phyloP scores from a whole-genome alignment of 2,113 vertebrate species.

The Taxidea taxus region DNA sequence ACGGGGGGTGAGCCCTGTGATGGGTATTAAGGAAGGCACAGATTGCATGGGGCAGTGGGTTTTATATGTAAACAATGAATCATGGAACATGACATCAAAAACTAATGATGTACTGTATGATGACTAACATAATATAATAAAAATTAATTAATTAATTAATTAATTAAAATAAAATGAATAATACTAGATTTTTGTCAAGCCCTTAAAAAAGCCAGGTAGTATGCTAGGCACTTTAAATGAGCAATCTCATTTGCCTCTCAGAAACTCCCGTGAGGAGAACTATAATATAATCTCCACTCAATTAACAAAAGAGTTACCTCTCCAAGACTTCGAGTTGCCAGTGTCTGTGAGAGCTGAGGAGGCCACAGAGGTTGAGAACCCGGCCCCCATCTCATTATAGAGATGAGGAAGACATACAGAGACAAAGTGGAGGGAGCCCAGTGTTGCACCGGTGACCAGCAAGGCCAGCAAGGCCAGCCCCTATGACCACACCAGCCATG shows the following conservation, averaged over 20 bases:
- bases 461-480: neutral
- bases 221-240: neutral
- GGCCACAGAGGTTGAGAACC: neutral
- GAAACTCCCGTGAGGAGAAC: neutral
- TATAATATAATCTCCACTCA: neutral
- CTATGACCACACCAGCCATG: no score
- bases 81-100: no score
- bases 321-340: neutral
- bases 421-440: neutral
- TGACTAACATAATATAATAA: no score
- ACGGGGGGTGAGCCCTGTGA: no score
- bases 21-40: no score
- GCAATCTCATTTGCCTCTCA: neutral
- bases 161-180: neutral
- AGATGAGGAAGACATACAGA: neutral
- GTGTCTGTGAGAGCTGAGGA: neutral
- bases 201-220: neutral
- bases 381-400: neutral
- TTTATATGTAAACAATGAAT: no score
- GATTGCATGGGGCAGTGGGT: no score
- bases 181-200: neutral
- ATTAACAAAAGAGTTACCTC: neutral
- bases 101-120: no score
- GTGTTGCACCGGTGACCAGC: neutral
- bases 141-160: no score